Base-by-base conservation (phyloP, 2,888 invertebrate species). In the Mallateleia sp. region DNA sequence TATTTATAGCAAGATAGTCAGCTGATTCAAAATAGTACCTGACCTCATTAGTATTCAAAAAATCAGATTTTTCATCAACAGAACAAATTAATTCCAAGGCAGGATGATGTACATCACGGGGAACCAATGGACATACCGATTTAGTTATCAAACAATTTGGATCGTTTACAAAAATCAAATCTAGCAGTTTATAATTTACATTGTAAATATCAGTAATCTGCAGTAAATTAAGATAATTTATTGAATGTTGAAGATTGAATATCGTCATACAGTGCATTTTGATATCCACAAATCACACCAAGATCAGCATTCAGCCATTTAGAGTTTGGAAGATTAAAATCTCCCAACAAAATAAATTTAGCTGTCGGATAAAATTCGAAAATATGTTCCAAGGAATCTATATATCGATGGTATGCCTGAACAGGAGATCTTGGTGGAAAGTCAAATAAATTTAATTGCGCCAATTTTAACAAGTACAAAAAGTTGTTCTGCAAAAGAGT, bases 171-270 rank as follows among this genome's bases (percentile, higher is more conserved):
- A 71, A 71, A 7, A 71, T 42, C 6, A 71, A 38, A n/a, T 71
- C 71, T 3, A 71, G 15, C 7, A 71, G 0, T 28, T 34, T 71
- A 14, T 20, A 28, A 45, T 45, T 28, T n/a, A 0, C 1, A 28
- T 71, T 71, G 22, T 1, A 0, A 5, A 71, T 45, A n/a, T 28
- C 15, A 71, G 56, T 71, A 14, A 11, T 8, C 58, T 71, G 71
- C 18, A 0, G 1, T 18, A 71, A 32, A 45, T 71, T 71, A n/a
- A 71, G 18, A 45, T 71, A 71, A 24, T 52, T 52, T 9, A 52
- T 5, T 18, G 50, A 11, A 52, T 22, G 7, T 20, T 6, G 14
- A 52, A 24, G 7, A 24, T 52, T 14, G 1, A 24, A 52, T 52
- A 24, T 52, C 52, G 4, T 24, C 24, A 52, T 24, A 24, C 3